These are phyloP conservation scores for Nephrotoma guestfalica DNA, from an alignment of 2,888 invertebrate species.

Conservation along the genomic window DNA sequence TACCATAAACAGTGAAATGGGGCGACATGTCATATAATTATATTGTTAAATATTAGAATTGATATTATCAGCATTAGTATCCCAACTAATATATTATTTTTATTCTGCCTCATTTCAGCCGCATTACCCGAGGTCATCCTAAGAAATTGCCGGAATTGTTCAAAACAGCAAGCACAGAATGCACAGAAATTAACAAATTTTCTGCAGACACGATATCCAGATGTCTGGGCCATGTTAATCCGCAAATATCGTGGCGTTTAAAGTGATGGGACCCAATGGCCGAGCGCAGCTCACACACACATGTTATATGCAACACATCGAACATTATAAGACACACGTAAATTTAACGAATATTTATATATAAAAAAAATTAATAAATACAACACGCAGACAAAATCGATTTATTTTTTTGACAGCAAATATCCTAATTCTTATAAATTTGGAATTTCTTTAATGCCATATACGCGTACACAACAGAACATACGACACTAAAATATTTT, in stretches of 20 bases:
- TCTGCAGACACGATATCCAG: conserved; percentile 38
- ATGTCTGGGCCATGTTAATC: conserved; percentile 36
- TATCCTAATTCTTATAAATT: not conserved
- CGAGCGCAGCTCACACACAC: conserved; percentile 28
- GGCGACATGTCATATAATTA: not conserved
- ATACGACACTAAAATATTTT: not conserved
- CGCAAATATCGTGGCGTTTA: conserved; percentile 30
- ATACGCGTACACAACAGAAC: not conserved
- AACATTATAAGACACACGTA: not conserved
- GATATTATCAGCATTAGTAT: too few species aligned
- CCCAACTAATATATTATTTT: not conserved
- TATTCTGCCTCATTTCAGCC: conserved; percentile 25
- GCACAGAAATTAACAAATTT: conserved; percentile 37
- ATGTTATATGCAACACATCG: not conserved
- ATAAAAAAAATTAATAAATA: not conserved
- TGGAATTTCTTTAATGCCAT: not conserved
- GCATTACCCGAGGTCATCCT: conserved; percentile 40
- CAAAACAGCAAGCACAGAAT: conserved; percentile 34
- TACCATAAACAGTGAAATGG: not conserved
- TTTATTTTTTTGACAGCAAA: not conserved
- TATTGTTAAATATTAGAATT: too few species aligned
- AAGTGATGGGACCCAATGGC: conserved; percentile 21
- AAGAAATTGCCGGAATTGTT: conserved; percentile 38
- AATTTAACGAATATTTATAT: not conserved
- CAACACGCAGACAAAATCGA: not conserved